Evolutionary conservation across 2,888 invertebrate species (phyloP), one percentile per base, ranked within the genome.

Genomic region (Synergus laeviventris): DNA sequence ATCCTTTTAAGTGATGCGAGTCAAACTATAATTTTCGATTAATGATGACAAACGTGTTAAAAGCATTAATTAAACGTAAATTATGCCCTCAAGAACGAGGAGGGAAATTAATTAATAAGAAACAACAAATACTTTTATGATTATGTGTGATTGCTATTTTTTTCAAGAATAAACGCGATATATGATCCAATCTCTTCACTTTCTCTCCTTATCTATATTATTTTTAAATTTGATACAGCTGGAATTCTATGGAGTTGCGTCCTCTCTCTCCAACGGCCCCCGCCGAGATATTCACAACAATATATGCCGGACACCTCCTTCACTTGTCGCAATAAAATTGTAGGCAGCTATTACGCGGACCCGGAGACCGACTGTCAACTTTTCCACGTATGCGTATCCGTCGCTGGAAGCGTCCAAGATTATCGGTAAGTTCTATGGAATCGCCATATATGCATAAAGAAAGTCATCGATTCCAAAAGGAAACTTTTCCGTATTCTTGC

Each of bases 261-360:
- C 42, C 77, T 89, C 74, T 87, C 87, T 31, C 88, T 91, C 21
- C 92, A 92, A 78, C 87, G 91, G 64, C 89, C 91, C 74, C 91
- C 92, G 31, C 92, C 92, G 49, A 91, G 91, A 82, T 92, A 92
- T 84, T 91, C 91, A 39, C 91, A 91, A 81, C 92, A 92, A 79
- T 91, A 91, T 83, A 91, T 92, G 90, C 92, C 92, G 74, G 91
- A 91, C 90, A 93, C 95, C 83, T 92, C 94, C 85, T 97, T 97
- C 92, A 94, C 94, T 87, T 97, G 97, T 91, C 94, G 95, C 87
- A 95, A 95, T 84, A 96, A 97, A 90, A 96, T 97, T 87, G 93
- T 97, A 75, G 97, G 97, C 81, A 97, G 96, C 60, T 97, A 97
- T 91, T 97, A 97, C 90, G 97, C 97, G 54, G 97, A 97, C 91